Base-by-base conservation (phyloP, 2,797 vertebrate genomes). In the Centroberyx gerrardi region DNA sequence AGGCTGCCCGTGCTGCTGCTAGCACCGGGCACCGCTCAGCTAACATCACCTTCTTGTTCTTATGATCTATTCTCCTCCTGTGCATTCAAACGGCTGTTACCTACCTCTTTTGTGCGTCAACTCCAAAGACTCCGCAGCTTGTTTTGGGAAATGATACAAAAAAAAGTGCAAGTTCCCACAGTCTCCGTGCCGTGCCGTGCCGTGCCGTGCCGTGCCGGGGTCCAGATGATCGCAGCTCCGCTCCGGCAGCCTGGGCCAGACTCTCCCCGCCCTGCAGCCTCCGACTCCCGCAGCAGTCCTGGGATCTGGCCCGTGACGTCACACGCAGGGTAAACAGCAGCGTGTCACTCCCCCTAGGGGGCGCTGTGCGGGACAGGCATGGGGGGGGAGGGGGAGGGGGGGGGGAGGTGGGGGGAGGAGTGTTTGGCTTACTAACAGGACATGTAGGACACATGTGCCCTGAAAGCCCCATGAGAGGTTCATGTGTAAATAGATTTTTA, bases 221-320 rank as follows among this genome's bases (percentile, higher is more conserved):
- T 81, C 67, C 65, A 2, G 79, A 46, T 54, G 81, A 55, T 60
- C 33, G 59, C 15, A 27, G 81, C 40, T 87, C 88, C 80, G 81
- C 40, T 87, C 88, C 80, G 81, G 83, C 74, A 72, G 83, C 71
- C 76, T 74, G 83, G 72, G 66, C 77, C 79, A 62, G 78, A 14
- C 62, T 87, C 80, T 83, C 74, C 86, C 88, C 78, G 88, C 86
- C 88, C 90, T 27, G 72, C 83, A 85, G 86, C 85, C 88, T 92
- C 91, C 83, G 54, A 89, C 64, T 92, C 92, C 92, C 84, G 84
- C 85, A 90, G 88, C 87, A 73, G 79, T 79, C 90, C 91, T 87
- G 88, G 91, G 92, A 93, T 86, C 87, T 76, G 68, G 67, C 68
- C 67, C 49, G 87, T 94, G 92, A 94, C 93, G 93, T 94, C 93